Evolutionary conservation across 2,113 vertebrate species (phyloP).

Genomic region (Cyprinus carpio): DNA sequence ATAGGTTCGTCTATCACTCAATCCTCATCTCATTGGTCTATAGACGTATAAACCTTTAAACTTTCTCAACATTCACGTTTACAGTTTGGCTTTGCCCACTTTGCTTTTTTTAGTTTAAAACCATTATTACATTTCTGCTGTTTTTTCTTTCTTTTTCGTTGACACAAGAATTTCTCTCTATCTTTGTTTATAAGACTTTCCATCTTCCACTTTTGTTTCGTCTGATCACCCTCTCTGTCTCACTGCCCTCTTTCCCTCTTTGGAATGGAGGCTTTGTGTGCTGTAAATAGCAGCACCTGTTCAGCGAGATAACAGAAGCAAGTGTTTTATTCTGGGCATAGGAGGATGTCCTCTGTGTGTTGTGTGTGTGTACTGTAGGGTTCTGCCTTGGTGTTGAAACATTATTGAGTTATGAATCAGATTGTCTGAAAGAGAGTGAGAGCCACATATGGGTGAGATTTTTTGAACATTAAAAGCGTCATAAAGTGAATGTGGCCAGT

Average conservation of each 20-base stretch:
- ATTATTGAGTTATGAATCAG: slow-evolving; percentile 10
- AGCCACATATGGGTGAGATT: neutral
- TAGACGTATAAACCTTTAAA: too few species aligned
- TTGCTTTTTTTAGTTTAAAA: too few species aligned
- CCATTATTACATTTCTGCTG: too few species aligned
- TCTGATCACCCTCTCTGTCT: neutral
- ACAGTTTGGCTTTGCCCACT: neutral
- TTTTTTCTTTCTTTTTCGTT: neutral
- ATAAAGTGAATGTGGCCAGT: neutral
- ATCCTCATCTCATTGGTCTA: neutral
- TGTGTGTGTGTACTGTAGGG: neutral
- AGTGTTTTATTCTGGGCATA: slow-evolving; percentile 67
- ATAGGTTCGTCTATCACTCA: too few species aligned
- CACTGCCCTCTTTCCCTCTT: slow-evolving; percentile 10
- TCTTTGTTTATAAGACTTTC: neutral
- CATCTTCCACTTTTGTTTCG: neutral
- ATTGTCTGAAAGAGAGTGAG: neutral
- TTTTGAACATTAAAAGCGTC: slow-evolving; percentile 15
- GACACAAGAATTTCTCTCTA: neutral
- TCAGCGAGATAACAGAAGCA: slow-evolving; percentile 73
- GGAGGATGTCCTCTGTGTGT: slow-evolving; percentile 39
- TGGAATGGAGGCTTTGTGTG: slow-evolving; percentile 74
- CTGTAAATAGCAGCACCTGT: slow-evolving; percentile 79
- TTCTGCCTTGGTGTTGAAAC: neutral
- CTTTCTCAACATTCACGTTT: neutral